Base-by-base conservation (phyloP, 2,888 invertebrate genomes). In the Euphydryas editha region DNA sequence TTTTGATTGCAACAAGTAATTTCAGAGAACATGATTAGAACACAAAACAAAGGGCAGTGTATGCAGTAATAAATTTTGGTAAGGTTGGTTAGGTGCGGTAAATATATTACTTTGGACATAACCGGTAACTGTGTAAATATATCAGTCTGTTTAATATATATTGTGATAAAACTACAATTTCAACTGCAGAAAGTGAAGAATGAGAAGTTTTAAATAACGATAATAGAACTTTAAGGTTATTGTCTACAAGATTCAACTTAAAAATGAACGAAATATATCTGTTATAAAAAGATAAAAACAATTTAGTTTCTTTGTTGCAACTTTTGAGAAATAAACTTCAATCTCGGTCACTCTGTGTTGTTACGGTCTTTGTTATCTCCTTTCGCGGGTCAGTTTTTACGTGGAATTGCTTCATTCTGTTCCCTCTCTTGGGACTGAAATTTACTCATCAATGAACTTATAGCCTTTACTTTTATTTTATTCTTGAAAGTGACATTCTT, bases 401-500 rank as follows among this genome's bases (percentile, higher is more conserved):
- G 20, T 36, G 62, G 67, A 71, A 68, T 71, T 69, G 59, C 69
- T 68, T 71, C 60, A 69, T 68, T 67, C 58, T 57, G 42, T 56
- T 21, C 13, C 20, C 37, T 54, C 59, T 46, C 37, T n/a, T 1
- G 59, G 47, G 59, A 59, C 30, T 36, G 8, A 54, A 54, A 42
- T 46, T 59, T 46, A 59, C 49, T 17, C 24, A 51, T 44, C 54
- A 54, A 17, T 47, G 36, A 36, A 37, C 15, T 59, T 21, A 18
- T 17, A 30, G 17, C 5, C 10, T 10, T 54, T 36, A 36, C 36
- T 54, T 54, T 51, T 24, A 51, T 51, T 24, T 51, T n/a, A 15
- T 51, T 24, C n/a, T 10, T 42, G 42, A 17, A 39, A 57, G 21
- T 42, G 42, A 37, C 47, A 20, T 51, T 15, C 24, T 51, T 21